Percentiles rank a stretch among this genome's conserved stretches.
Conservation (phyloP, 2,888 invertebrate genomes). For the Cynaeus angustus region DNA sequence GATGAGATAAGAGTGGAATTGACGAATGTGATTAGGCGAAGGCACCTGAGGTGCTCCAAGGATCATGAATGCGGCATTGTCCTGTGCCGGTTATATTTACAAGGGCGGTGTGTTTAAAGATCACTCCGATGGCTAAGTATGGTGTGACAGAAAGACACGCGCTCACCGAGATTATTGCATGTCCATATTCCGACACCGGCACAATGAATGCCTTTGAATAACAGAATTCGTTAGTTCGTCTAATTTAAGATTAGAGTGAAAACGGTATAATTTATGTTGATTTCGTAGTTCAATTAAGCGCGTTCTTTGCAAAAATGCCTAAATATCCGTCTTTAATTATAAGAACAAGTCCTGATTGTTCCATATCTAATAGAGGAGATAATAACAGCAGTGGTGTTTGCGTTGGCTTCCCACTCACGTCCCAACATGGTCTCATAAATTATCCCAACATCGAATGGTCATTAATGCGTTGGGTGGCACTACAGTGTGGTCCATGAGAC, state of each 20-base stretch:
- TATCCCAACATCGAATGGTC: slow-evolving; percentile 71
- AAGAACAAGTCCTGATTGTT: slow-evolving; percentile 51
- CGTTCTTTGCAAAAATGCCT: slow-evolving; percentile 26
- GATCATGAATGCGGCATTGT: slow-evolving; percentile 51
- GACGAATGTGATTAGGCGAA: slow-evolving; percentile 50
- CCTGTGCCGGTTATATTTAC: slow-evolving; percentile 47
- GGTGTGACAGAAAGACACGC: slow-evolving; percentile 58
- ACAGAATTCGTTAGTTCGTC: slow-evolving; percentile 18
- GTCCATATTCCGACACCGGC: slow-evolving; percentile 45
- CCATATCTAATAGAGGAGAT: slow-evolving; percentile 68
- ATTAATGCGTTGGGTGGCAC: slow-evolving; percentile 70
- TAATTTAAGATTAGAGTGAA: slow-evolving; percentile 23
- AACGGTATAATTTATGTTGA: neutral
- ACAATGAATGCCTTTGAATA: slow-evolving; percentile 36
- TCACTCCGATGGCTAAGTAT: slow-evolving; percentile 56
- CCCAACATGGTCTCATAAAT: slow-evolving; percentile 67
- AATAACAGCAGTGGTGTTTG: slow-evolving; percentile 64
- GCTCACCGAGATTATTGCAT: slow-evolving; percentile 46
- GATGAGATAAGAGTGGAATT: slow-evolving; percentile 40
- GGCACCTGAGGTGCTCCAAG: slow-evolving; percentile 48
- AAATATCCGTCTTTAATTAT: slow-evolving; percentile 49
- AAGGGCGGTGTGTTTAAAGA: slow-evolving; percentile 53
- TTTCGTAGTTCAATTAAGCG: slow-evolving; percentile 41
- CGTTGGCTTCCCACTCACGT: slow-evolving; percentile 67
- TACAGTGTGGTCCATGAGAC: slow-evolving; percentile 60